phyloP scores from a whole-genome alignment of 1,140 invertebrate species.

The Zaprionus kolodkinae region DNA sequence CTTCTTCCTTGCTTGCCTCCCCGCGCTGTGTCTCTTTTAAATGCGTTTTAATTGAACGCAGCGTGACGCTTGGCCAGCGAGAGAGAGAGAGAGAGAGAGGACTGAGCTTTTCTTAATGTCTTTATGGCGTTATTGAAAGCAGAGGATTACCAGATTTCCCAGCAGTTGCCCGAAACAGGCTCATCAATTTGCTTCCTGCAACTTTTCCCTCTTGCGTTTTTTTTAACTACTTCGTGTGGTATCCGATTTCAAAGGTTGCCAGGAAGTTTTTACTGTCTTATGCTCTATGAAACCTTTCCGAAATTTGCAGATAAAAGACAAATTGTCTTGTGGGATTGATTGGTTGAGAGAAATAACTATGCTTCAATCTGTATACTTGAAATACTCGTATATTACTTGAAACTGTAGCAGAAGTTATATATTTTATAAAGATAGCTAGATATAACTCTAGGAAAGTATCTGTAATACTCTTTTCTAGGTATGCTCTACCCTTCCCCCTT shows the following conservation, averaged over 20 bases:
- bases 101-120: constrained; percentile 9
- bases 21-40: constrained; percentile 40
- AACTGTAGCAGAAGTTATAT: too few relatives aligned
- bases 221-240: not conserved
- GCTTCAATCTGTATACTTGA: too few relatives aligned
- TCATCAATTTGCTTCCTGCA: not conserved
- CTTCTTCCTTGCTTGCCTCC: not conserved
- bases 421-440: too few relatives aligned
- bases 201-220: not conserved
- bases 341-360: not conserved
- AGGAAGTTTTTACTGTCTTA: not conserved
- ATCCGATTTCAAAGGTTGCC: not conserved
- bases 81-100: not conserved
- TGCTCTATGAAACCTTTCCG: not conserved
- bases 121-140: constrained; percentile 1
- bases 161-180: not conserved
- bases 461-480: too few relatives aligned
- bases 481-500: not conserved
- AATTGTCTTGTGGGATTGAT: not conserved
- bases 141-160: not conserved
- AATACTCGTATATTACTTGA: too few relatives aligned
- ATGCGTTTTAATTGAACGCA: constrained; percentile 77
- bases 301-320: not conserved
- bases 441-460: too few relatives aligned
- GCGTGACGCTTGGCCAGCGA: constrained; percentile 39